These are phyloP conservation scores for Hemithea aestivaria DNA, from an alignment of 2,888 invertebrate genomes.

Conservation along the genomic window DNA sequence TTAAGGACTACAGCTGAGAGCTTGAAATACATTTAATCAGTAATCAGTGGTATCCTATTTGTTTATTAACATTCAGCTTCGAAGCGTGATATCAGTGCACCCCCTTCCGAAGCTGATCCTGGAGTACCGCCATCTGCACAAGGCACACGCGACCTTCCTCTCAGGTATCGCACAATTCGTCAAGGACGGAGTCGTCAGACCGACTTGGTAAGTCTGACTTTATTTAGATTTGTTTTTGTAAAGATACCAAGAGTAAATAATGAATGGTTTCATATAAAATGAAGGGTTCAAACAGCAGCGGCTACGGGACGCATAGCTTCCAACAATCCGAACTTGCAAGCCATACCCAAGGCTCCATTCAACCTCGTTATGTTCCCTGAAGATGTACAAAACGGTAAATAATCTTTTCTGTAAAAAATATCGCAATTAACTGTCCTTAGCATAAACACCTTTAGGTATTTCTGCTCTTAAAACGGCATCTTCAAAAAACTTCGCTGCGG, in stretches of 20 bases:
- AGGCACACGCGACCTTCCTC: conserved; percentile 68
- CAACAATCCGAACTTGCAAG: conserved; percentile 71
- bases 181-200: conserved; percentile 49
- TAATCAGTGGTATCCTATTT: no score
- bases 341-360: conserved; percentile 67
- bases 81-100: conserved; percentile 53
- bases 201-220: conserved; percentile 56
- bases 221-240: no score
- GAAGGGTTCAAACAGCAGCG: conserved; percentile 68
- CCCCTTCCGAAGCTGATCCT: conserved; percentile 64
- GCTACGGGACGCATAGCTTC: conserved; percentile 71
- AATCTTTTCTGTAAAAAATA: no score
- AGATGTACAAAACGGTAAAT: conserved; percentile 31
- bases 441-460: no score
- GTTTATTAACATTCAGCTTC: conserved; percentile 41
- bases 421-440: no score
- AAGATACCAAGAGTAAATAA: no score
- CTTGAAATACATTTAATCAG: background rate
- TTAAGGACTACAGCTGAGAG: no score
- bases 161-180: conserved; percentile 61
- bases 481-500: no score
- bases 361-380: conserved; percentile 42
- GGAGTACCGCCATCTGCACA: conserved; percentile 68
- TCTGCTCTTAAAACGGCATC: no score
- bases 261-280: conserved; percentile 1